Evolutionary conservation across 2,797 vertebrate species (phyloP), one percentile per base, ranked within the genome.

Genomic region (Sebastes cheni): DNA sequence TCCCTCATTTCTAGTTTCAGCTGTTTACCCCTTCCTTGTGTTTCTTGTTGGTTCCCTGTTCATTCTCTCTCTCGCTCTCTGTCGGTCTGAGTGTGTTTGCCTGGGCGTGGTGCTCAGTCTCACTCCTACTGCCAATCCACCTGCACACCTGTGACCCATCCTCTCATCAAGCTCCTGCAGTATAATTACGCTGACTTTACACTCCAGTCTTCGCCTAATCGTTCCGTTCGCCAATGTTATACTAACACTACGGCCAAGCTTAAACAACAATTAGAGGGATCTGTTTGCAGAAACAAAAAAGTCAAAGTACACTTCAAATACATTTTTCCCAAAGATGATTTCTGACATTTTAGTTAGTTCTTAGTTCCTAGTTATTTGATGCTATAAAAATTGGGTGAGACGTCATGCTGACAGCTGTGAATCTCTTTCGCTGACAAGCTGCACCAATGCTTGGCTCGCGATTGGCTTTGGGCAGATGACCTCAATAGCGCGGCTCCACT

Each of bases 381-480:
- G 42, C 3, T 50, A 50, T 50, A 20, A 20, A 50, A 8, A 50
- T 4, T 5, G 16, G 16, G 16, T 50, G 42, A 50, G 18, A 52
- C 18, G 18, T 52, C 46, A 52, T 52, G 46, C 20, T 52, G 46
- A 52, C 46, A 52, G 18, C 46, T 52, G 46, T 52, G 18, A 52
- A 0, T 50, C 42, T 50, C 42, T 50, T 0, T 50, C 42, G 16
- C 42, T 50, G 42, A 50, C 42, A 50, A 50, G 46, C 8, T 52
- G 46, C 8, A 0, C 18, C 18, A 0, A 0, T 9, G 8, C 18
- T n/a, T n/a, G 46, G 0, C 46, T 50, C 18, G 0, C 42, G 46
- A 50, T 20, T 50, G 46, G 46, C 32, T 52, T 52, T 52, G 46
- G 46, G 46, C 18, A 52, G 46, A 0, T 52, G 18, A 52, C 18